Base-by-base conservation (phyloP, 2,888 invertebrate species). In the Dicycla oo region DNA sequence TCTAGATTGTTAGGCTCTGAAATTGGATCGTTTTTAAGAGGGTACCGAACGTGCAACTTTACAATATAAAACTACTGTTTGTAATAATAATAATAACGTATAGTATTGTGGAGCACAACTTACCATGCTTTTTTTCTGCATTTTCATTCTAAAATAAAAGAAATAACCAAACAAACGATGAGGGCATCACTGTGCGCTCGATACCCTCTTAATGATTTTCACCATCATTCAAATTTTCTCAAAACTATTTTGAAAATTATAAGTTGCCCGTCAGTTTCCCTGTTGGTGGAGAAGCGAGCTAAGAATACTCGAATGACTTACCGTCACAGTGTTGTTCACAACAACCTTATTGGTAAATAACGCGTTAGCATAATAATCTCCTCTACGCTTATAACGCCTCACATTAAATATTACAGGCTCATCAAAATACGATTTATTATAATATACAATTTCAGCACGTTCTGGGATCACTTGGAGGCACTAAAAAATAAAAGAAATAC, bases 381-480 rank as follows among this genome's bases (percentile, higher is more conserved):
- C 73, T 38, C 18, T 72, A 15, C 73, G 38, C 20, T 11, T 43
- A 23, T 64, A 64, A 7, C 73, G 72, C 53, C 72, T 38, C 30
- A 73, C 72, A 40, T 73, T 73, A 0, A 54, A 26, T 57, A 43
- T 40, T 15, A 20, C 1, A 20, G 15, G 1, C 2, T 53, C 58
- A 53, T 60, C 58, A n/a, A 54, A 7, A 1, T 51, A 47, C 13
- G 0, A 15, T 18, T 45, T 45, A 53, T 71, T 53, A 26, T 5
- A n/a, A n/a, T 15, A 40, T 11, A 5, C 4, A 4, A 64, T 0
- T 47, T 53, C 47, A 18, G 40, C 45, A 7, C 73, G 73, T 18
- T 73, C 73, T 23, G 72, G 73, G n/a, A 73, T 64, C 18, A 47
- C 0, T 47, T 38, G 64, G 13, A 73, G 45, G 20, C 72, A 73